Conservation (phyloP, 2,888 invertebrate genomes). For the Lissocephala sabroskyi region DNA sequence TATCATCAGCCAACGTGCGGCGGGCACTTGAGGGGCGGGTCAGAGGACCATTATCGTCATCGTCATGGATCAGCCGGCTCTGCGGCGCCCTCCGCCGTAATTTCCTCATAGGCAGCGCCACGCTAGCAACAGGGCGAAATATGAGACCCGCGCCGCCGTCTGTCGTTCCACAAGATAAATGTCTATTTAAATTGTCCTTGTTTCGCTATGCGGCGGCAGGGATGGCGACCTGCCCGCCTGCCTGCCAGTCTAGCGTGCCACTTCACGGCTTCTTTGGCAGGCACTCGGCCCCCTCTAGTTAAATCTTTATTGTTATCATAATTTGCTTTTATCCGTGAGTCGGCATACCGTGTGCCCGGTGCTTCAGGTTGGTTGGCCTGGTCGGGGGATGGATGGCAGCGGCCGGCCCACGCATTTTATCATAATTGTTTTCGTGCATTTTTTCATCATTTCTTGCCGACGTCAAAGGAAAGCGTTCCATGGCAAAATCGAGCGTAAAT, state of each 20-base stretch:
- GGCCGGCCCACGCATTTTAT: conserved; percentile 42
- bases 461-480: conserved; percentile 43
- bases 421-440: conserved; percentile 61
- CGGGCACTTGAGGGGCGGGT: conserved; percentile 3
- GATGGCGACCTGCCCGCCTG: not conserved
- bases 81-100: conserved; percentile 40
- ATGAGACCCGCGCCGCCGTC: conserved; percentile 8
- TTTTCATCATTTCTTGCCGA: conserved; percentile 30
- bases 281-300: conserved; percentile 51
- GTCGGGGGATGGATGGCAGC: not conserved
- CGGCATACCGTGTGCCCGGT: conserved; percentile 42
- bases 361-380: not conserved
- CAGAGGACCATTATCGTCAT: conserved; percentile 45
- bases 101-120: conserved; percentile 46
- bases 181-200: conserved; percentile 64
- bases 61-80: conserved; percentile 55
- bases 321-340: conserved; percentile 63
- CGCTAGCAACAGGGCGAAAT: conserved; percentile 8
- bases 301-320: conserved; percentile 66
- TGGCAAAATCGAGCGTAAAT: conserved; percentile 57
- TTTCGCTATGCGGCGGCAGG: conserved; percentile 29
- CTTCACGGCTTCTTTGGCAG: too few species aligned
- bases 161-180: conserved; percentile 56
- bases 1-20: conserved; percentile 29
- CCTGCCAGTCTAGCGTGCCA: conserved; percentile 41